These are phyloP conservation scores for Furcula furcula DNA, from an alignment of 2,888 invertebrate genomes.

Conservation along the genomic window DNA sequence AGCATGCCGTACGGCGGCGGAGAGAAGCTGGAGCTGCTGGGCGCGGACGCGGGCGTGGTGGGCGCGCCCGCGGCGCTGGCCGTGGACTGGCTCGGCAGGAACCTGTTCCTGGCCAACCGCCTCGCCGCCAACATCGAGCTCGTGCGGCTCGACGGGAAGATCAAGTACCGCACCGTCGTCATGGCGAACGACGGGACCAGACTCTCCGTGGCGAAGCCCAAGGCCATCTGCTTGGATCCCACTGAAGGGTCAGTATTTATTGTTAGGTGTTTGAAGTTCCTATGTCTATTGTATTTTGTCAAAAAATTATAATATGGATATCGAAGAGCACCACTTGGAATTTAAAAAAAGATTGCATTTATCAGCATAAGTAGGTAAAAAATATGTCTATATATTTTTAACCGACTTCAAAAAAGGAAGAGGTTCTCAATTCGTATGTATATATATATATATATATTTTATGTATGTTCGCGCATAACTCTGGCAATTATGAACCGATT, in stretches of 20 bases:
- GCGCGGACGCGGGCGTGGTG: conserved; percentile 91
- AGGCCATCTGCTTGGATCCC: conserved; percentile 94
- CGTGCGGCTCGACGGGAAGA: conserved; percentile 91
- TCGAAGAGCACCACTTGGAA: no score
- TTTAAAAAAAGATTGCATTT: no score
- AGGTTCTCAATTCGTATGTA: no score
- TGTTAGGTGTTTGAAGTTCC: not conserved
- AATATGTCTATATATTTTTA: no score
- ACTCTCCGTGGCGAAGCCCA: conserved; percentile 93
- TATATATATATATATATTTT: no score
- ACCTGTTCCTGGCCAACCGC: conserved; percentile 95
- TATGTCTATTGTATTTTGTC: no score
- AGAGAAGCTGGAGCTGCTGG: conserved; percentile 87
- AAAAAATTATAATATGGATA: no score
- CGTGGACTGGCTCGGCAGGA: conserved; percentile 98
- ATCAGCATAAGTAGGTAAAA: no score
- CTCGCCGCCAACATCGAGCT: conserved; percentile 95
- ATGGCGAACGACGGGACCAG: conserved; percentile 94
- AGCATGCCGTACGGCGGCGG: conserved; percentile 93
- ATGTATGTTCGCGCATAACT: no score
- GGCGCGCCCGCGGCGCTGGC: conserved; percentile 96
- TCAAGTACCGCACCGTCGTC: conserved; percentile 91
- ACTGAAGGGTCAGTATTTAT: conserved; percentile 87
- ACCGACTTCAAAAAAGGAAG: no score
- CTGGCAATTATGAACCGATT: no score